Evolutionary conservation across 2,888 invertebrate species (phyloP).

Genomic region (Phanerotoma sp.): DNA sequence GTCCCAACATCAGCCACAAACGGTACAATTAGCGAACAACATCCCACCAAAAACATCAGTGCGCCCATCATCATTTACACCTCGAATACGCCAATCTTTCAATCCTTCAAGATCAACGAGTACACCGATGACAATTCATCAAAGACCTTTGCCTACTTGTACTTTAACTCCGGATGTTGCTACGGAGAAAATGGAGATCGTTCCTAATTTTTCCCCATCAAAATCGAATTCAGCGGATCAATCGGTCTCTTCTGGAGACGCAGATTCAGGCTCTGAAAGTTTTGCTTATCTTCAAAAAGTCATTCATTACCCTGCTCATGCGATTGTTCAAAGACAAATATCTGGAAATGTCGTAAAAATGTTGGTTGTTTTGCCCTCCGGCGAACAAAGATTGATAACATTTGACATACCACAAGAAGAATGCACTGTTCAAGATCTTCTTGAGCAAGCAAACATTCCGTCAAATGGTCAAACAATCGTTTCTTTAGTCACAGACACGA

Average conservation of each 20-base stretch:
- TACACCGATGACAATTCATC: slow-evolving; percentile 8
- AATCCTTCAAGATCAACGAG: slow-evolving; percentile 5
- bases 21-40: slow-evolving; percentile 22
- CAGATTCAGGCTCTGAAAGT: slow-evolving; percentile 38
- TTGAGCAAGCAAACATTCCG: slow-evolving; percentile 76
- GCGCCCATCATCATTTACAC: slow-evolving; percentile 1
- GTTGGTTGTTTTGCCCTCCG: slow-evolving; percentile 75
- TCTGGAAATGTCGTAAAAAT: slow-evolving; percentile 69
- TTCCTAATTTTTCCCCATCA: slow-evolving; percentile 25
- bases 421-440: slow-evolving; percentile 78
- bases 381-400: slow-evolving; percentile 79
- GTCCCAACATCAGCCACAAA: slow-evolving; percentile 20
- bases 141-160: slow-evolving; percentile 11
- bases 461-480: slow-evolving; percentile 72
- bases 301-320: slow-evolving; percentile 47
- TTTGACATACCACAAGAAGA: slow-evolving; percentile 80
- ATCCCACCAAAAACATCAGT: slow-evolving; percentile 11
- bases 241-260: slow-evolving; percentile 28
- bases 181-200: too few relatives aligned
- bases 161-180: background rate
- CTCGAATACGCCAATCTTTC: too few relatives aligned
- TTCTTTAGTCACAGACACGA: slow-evolving; percentile 73
- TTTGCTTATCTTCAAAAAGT: slow-evolving; percentile 48
- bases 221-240: slow-evolving; percentile 24
- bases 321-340: slow-evolving; percentile 52